Base-by-base conservation (phyloP, 2,113 vertebrate genomes). In the Saimiri boliviensis region DNA sequence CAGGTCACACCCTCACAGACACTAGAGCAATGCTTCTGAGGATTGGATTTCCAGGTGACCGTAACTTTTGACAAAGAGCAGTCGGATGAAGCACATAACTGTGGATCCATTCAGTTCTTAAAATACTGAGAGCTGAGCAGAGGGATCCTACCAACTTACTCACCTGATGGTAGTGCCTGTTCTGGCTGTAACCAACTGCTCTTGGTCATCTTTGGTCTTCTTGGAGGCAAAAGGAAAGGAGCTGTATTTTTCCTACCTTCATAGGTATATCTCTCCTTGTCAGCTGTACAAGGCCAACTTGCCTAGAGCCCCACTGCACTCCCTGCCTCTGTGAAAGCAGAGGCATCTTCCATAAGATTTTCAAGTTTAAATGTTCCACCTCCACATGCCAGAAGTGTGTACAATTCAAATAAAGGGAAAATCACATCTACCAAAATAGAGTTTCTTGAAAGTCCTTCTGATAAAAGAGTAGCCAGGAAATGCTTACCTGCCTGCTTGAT, bases 21-120 rank as follows among this genome's bases (percentile, higher is more conserved):
- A 56, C 5, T 5, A 60, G 60, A 45, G 7, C 12, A 60, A 2
- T n/a, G 17, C 17, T 17, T 21, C 52, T 58, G 58, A 63, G 54
- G 45, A 37, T 45, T 7, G 17, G 37, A 49, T 81, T 91, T 95
- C 79, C 17, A 85, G 42, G 82, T 73, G 94, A 35, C 30, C 8
- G 1, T 85, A 56, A 85, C 45, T 95, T 92, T 70, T 76, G 74
- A 27, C 52, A 63, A 93, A 60, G 91, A 87, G 4, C 25, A 37
- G 16, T 91, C 45, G 56, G 83, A 79, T 27, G 42, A 79, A 89
- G 68, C 25, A 52, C 21, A 42, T 14, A 14, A 14, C 45, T 32
- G 12, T 42, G 30, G 16, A 30, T 42, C 89, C 49, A 95, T 60
- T 54, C 68, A 74, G 68, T 91, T 87, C 81, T 94, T 86, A 27